Percentiles rank a stretch among this genome's conserved stretches.
Conservation (phyloP, 1,140 invertebrate species). For the Campoletis sonorensis region DNA sequence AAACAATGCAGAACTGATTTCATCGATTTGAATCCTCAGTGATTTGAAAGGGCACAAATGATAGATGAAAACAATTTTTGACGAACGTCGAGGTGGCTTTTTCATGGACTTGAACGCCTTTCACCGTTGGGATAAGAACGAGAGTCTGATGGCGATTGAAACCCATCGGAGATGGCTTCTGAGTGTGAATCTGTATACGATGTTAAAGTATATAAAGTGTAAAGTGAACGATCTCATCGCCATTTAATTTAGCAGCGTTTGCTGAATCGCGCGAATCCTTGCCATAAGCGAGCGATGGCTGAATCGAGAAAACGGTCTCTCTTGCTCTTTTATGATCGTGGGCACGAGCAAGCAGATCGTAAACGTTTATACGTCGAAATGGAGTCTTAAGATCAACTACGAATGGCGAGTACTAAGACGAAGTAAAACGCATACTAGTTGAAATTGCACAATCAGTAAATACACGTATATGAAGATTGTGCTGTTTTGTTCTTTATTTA, state of each 20-base stretch:
- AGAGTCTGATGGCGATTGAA: background rate
- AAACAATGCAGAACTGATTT: too few relatives aligned
- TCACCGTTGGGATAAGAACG: background rate
- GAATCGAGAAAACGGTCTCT: background rate
- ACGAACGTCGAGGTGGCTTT: conserved; percentile 25
- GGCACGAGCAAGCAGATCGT: background rate
- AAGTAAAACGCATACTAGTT: background rate
- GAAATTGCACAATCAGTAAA: background rate
- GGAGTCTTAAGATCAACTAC: background rate
- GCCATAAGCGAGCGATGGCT: background rate
- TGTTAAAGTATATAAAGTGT: too few relatives aligned
- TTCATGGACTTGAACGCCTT: conserved; percentile 28
- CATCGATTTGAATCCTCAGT: too few relatives aligned
- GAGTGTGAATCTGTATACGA: too few relatives aligned
- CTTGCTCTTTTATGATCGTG: background rate
- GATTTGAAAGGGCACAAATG: too few relatives aligned
- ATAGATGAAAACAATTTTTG: too few relatives aligned
- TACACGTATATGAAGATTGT: background rate
- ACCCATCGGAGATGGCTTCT: background rate
- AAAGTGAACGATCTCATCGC: background rate
- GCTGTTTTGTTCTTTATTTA: background rate
- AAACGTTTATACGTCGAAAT: background rate
- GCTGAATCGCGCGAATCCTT: background rate
- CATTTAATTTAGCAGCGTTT: background rate
- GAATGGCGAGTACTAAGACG: background rate